Conservation (phyloP, 35 echinoderm and acorn worm genomes). For the Patiria miniata region DNA sequence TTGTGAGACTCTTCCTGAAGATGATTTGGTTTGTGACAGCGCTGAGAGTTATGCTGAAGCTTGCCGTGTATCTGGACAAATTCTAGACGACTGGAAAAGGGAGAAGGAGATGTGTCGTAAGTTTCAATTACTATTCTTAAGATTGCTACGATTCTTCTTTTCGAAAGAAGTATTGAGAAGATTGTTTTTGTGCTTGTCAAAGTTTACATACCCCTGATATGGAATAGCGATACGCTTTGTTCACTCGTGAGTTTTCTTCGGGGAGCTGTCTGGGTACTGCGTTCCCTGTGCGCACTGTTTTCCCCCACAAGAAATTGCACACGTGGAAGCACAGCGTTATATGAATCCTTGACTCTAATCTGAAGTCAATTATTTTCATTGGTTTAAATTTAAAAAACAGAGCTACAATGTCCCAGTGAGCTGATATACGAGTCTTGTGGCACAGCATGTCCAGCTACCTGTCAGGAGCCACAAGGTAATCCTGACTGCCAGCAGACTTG, state of each 20-base stretch:
- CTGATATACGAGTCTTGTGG: conserved; percentile 64
- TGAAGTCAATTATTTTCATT: too few relatives aligned
- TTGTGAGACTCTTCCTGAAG: conserved; percentile 80
- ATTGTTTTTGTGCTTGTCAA: too few relatives aligned
- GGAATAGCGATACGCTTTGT: too few relatives aligned
- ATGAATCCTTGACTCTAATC: too few relatives aligned
- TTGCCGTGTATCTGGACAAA: conserved; percentile 59
- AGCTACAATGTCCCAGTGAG: conserved; percentile 58
- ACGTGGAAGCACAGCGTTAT: too few relatives aligned
- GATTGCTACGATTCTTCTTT: too few relatives aligned
- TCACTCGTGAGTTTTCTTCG: too few relatives aligned
- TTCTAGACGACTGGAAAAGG: conserved; percentile 70
- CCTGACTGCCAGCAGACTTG: conserved; percentile 48
- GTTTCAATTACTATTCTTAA: conserved; percentile 1
- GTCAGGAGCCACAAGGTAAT: conserved; percentile 15
- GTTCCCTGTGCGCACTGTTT: too few relatives aligned
- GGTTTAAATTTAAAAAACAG: conserved; percentile 6
- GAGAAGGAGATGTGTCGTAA: conserved; percentile 76
- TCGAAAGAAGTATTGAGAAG: too few relatives aligned
- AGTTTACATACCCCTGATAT: too few relatives aligned
- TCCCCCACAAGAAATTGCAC: too few relatives aligned
- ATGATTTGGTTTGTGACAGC: conserved; percentile 66
- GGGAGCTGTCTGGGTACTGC: too few relatives aligned
- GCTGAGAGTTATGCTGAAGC: conserved; percentile 57
- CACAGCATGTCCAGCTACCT: conserved; percentile 74